Evolutionary conservation across 1,140 invertebrate species (phyloP), one percentile per base, ranked within the genome.

Genomic region (Philotrypesis tridentata): DNA sequence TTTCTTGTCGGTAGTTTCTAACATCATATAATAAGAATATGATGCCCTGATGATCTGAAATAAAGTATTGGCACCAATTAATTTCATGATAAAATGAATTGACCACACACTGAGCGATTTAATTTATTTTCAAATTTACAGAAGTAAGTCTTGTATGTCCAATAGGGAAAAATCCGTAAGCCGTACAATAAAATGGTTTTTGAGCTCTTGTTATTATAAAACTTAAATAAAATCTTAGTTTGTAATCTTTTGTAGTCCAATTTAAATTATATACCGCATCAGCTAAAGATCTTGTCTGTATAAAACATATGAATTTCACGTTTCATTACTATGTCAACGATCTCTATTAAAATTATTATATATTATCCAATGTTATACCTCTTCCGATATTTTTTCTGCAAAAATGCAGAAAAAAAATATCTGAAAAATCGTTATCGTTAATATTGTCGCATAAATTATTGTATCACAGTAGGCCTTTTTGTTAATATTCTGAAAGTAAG

Each of bases 161-260:
- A 33, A 70, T 70, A 14, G 7, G 29, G 17, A 70, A 70, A 37
- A 70, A 70, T 70, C 67, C 67, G 33, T 17, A 33, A 5, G 67
- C 67, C 12, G 67, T 70, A 29, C 67, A 70, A 21, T 70, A 37
- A 37, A 70, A 70, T 17, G 67, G 67, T 21, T 70, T 70, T 37
- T 70, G 67, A n/a, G 67, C 12, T 37, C 31, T 31, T n/a, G 33
- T 31, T 5, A 70, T 70, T 14, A 70, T 31, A 11, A 70, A 21
- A 2, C 33, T 2, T 17, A 70, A 11, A 37, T 33, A 33, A 37
- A 72, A 25, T 12, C 70, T 9, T 14, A 72, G 25, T 40, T 72
- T 48, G 14, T 72, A 12, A 72, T 72, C 21, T n/a, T 43, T 43
- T 17, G 21, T 4, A n/a, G 67, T 33, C 67, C 67, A 70, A 21